Base-by-base conservation (phyloP, 2,888 invertebrate genomes). In the Mimachlamys varia region DNA sequence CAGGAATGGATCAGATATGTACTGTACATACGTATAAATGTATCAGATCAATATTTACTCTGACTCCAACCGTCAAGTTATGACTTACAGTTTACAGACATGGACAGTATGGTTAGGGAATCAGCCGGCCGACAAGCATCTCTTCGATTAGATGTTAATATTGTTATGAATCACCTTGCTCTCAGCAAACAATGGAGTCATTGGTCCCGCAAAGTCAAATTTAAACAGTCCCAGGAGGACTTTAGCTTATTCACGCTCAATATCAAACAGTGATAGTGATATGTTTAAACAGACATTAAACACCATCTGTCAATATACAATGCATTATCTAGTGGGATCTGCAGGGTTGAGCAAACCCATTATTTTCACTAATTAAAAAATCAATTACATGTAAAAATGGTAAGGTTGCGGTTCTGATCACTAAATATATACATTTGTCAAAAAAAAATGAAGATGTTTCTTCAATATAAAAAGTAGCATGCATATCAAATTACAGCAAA, bases 121-220 rank as follows among this genome's bases (percentile, higher is more conserved):
- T 76, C 76, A 76, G 33, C 27, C 76, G 12, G 76, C 33, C 76
- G 33, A 76, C 33, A 27, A 15, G 76, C 12, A 2, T 33, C 76
- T 76, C 76, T 76, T 76, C 33, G 76, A 76, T 76, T 76, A 76
- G 33, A 76, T 76, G 76, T 76, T 76, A 76, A 76, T 33, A 76
- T 33, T 33, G 76, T 76, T 76, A 76, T 76, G 76, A 33, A 33
- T 76, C 33, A 33, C 76, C 76, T 33, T 76, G 76, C 76, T 33
- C 13, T 15, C 13, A 76, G 76, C 33, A 76, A 76, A 76, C 33
- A 76, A 2, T 33, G 15, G 76, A 76, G 27, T 33, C 76, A 76
- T 76, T 33, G 76, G 33, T 76, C 33, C 76, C 76, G 17, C 15
- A 27, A 76, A 76, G 33, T 33, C 76, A 76, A n/a, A n/a, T n/a